Percentiles rank a stretch among this genome's conserved stretches.
Conservation (phyloP, 2,888 invertebrate species). For the Rhingia rostrata region DNA sequence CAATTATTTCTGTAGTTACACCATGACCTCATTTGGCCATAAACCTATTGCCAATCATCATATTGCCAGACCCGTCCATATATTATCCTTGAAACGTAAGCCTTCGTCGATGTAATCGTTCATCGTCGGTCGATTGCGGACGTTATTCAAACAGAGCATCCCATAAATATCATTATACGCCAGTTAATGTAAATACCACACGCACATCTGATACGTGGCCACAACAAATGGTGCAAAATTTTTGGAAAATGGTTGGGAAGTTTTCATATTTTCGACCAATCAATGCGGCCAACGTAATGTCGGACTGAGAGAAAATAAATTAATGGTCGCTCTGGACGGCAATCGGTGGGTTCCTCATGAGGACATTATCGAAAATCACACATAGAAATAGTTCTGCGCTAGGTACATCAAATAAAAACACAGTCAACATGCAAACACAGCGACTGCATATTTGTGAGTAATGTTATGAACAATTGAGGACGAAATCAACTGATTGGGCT, state of each 20-base stretch:
- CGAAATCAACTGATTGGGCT: background rate
- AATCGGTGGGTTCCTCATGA: conserved; percentile 15
- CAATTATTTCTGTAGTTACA: background rate
- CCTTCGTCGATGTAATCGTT: conserved; percentile 36
- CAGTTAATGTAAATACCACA: background rate
- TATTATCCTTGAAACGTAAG: conserved; percentile 4
- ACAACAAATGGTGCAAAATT: background rate
- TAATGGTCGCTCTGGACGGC: conserved; percentile 24
- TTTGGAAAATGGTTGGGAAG: conserved; percentile 9
- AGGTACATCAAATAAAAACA: background rate
- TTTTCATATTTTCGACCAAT: conserved; percentile 18
- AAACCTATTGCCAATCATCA: conserved; percentile 7
- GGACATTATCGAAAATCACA: conserved; percentile 46
- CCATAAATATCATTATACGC: conserved; percentile 10
- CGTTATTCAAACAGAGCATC: conserved; percentile 37
- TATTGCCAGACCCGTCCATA: background rate
- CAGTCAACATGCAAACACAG: conserved; percentile 5
- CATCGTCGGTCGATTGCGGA: conserved; percentile 28
- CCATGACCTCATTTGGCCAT: conserved; percentile 1
- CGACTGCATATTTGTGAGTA: no score
- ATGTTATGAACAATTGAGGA: conserved; percentile 13
- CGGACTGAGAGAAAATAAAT: conserved; percentile 34
- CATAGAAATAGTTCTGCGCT: conserved; percentile 29
- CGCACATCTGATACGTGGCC: background rate
- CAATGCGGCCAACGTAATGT: conserved; percentile 5